Evolutionary conservation across 1,140 invertebrate species (phyloP).

Genomic region (Drosophila sproati): DNA sequence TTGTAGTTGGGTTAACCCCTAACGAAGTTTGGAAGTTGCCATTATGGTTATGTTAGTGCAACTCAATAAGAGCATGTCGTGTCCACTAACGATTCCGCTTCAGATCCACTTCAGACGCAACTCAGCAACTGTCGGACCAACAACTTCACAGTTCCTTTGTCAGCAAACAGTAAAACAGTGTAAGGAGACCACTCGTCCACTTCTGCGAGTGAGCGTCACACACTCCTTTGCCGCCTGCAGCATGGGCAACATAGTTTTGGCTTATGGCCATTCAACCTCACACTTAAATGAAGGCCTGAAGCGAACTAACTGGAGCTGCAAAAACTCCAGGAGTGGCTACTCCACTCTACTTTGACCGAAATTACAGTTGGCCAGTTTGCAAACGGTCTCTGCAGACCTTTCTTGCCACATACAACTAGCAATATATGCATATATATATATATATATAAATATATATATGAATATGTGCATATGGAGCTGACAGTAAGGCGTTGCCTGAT

Average conservation of each 20-base stretch:
- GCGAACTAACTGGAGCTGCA: neutral
- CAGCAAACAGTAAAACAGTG: constrained; percentile 61
- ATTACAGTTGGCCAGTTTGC: constrained; percentile 37
- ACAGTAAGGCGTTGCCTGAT: constrained; percentile 35
- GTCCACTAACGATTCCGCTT: constrained; percentile 30
- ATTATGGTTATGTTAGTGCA: constrained; percentile 8
- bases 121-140: constrained; percentile 69
- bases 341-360: constrained; percentile 50
- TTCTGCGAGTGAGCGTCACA: constrained; percentile 1
- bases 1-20: neutral
- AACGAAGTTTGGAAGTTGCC: neutral
- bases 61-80: constrained; percentile 26
- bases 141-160: constrained; percentile 73
- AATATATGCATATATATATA: constrained; percentile 4
- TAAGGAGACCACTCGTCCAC: constrained; percentile 62
- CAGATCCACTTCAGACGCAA: constrained; percentile 41
- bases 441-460: constrained; percentile 1
- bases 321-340: constrained; percentile 27
- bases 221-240: neutral
- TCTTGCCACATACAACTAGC: neutral
- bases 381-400: constrained; percentile 12
- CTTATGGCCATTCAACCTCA: neutral
- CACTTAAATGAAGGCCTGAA: neutral
- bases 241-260: neutral
- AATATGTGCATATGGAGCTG: constrained; percentile 10